Evolutionary conservation across 2,888 invertebrate genomes (phyloP).

Genomic region (Dusona sp.): DNA sequence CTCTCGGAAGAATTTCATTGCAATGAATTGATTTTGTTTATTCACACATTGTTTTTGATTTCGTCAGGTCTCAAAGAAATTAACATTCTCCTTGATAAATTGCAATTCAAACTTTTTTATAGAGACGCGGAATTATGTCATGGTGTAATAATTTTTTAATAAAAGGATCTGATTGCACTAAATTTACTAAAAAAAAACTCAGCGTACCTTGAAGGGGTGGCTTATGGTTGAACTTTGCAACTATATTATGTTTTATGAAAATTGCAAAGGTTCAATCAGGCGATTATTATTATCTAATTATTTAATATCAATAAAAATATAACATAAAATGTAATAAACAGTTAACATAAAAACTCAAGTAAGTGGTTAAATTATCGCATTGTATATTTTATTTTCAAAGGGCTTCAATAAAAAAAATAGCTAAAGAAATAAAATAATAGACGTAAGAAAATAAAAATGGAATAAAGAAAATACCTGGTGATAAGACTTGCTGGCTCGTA

Average conservation of each 20-base stretch:
- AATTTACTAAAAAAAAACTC: too few relatives aligned
- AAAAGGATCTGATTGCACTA: too few relatives aligned
- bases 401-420: neutral
- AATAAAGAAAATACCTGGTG: constrained; percentile 7
- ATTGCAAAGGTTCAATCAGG: neutral
- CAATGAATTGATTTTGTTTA: neutral
- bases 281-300: neutral
- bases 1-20: neutral
- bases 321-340: neutral
- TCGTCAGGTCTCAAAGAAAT: neutral
- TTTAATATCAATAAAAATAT: neutral
- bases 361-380: too few relatives aligned
- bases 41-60: neutral
- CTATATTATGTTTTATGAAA: neutral
- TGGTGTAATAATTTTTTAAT: neutral
- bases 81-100: neutral
- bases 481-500: neutral
- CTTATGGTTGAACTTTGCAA: too few relatives aligned
- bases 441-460: neutral
- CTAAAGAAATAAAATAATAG: neutral
- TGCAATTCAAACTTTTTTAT: neutral
- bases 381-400: neutral
- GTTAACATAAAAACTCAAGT: neutral
- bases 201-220: too few relatives aligned
- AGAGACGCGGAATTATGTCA: neutral